Evolutionary conservation across 2,113 vertebrate species (phyloP), one percentile per base, ranked within the genome.

Genomic region (Silurus meridionalis): DNA sequence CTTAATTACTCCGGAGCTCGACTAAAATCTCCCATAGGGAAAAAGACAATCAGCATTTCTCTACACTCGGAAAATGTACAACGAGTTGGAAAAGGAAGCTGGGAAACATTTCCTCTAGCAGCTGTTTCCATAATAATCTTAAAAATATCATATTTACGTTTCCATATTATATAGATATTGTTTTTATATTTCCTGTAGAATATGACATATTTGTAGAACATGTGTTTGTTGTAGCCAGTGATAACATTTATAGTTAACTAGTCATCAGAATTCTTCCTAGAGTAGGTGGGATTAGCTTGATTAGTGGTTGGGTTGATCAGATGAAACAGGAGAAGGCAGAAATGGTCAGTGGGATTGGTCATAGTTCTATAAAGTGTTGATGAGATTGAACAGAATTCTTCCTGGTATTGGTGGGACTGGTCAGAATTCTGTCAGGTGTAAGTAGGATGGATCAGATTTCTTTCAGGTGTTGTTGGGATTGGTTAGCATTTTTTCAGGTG

Each of bases 1-100:
- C 55, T 81, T 86, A 86, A 86, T 86, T 60, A 80, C n/a, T 37
- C 23, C 52, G 55, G 14, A 81, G 66, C 85, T 80, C 78, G 55
- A 61, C 80, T 85, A 81, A 80, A 57, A 48, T 86, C 55, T 81
- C 48, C 64, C 53, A 25, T 19, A 72, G 61, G 85, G 72, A 52
- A 81, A 86, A 80, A 17, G 37, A 46, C 25, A 17, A 50, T 23
- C 85, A 61, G 78, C 85, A 28, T 81, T 81, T 71, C 66, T 64
- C 57, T 71, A 48, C 37, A 6, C 37, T 58, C 53, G 21, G 23
- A 69, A 28, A 66, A 66, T 25, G 25, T 55, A 14, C 19, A 37
- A 19, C 4, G 15, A 55, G 58, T 14, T 15, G 8, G 48, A 64
- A 57, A 60, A 14, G 23, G 23, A 53, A 53, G 80, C 61, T 17